Conservation (phyloP, 1,140 invertebrate genomes). For the Dolichoris vasculosae region DNA sequence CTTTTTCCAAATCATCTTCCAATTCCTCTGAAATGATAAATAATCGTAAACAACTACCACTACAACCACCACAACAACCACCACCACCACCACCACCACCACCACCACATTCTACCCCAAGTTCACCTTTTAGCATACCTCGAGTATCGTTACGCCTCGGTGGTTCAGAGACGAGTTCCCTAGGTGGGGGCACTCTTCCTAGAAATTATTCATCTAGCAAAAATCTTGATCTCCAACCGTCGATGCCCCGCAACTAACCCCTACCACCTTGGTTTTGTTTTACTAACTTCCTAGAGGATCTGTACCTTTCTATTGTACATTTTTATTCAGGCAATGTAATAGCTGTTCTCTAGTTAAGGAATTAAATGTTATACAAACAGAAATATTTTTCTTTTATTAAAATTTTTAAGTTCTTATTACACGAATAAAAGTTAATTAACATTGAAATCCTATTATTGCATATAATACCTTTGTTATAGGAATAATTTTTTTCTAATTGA, state of each 20-base stretch:
- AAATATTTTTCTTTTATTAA: neutral
- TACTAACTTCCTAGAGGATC: neutral
- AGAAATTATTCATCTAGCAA: slow-evolving; percentile 59
- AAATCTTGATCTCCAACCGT: slow-evolving; percentile 59
- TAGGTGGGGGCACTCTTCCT: slow-evolving; percentile 64
- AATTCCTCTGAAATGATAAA: slow-evolving; percentile 6
- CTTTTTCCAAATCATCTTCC: slow-evolving; percentile 46
- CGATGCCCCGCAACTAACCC: slow-evolving; percentile 63
- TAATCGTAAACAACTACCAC: neutral
- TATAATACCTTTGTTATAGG: too few relatives aligned
- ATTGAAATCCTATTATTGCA: too few relatives aligned
- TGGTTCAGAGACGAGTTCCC: slow-evolving; percentile 64
- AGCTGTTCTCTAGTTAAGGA: too few relatives aligned
- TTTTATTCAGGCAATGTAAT: neutral
- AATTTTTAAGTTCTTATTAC: too few relatives aligned
- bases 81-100: neutral
- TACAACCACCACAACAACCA: too few relatives aligned
- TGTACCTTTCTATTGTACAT: slow-evolving; percentile 33
- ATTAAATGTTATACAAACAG: neutral
- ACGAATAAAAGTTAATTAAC: too few relatives aligned
- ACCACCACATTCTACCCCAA: slow-evolving; percentile 60
- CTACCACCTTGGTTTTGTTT: slow-evolving; percentile 47
- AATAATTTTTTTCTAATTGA: too few relatives aligned
- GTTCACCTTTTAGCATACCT: slow-evolving; percentile 68
- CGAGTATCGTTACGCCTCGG: slow-evolving; percentile 65